Percentiles rank a stretch among this genome's conserved stretches.
Conservation (phyloP, 2,113 vertebrate species). For the Cololabis saira region DNA sequence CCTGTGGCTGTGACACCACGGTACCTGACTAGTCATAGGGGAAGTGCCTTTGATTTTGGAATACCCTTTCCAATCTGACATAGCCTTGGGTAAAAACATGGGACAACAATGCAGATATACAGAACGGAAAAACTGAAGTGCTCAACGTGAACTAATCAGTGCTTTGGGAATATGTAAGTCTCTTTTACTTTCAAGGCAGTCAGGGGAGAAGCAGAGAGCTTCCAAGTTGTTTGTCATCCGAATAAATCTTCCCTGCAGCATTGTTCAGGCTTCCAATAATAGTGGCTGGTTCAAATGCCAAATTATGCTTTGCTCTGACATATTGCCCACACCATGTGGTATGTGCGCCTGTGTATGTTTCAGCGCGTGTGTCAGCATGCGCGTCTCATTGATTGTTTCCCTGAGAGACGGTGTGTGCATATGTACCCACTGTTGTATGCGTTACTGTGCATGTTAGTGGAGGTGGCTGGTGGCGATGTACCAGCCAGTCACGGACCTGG, state of each 20-base stretch:
- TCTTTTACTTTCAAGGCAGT: constrained; percentile 75
- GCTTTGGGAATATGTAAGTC: constrained; percentile 71
- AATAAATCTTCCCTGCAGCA: constrained; percentile 74
- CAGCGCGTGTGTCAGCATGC: constrained; percentile 18
- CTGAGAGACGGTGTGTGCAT: constrained; percentile 25
- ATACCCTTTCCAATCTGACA: constrained; percentile 63
- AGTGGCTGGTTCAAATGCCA: constrained; percentile 83
- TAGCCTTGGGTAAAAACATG: constrained; percentile 72
- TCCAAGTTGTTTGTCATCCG: constrained; percentile 73
- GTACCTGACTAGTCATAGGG: constrained; percentile 45
- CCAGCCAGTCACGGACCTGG: constrained; percentile 80
- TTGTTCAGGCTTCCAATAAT: constrained; percentile 76
- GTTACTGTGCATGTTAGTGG: constrained; percentile 68
- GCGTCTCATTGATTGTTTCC: constrained; percentile 29
- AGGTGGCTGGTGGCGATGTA: constrained; percentile 80
- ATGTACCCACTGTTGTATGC: constrained; percentile 64
- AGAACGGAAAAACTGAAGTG: constrained; percentile 64
- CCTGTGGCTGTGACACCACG: constrained; percentile 52
- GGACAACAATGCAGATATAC: constrained; percentile 65
- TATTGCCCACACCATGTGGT: constrained; percentile 84
- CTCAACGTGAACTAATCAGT: constrained; percentile 79
- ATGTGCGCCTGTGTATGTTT: constrained; percentile 52
- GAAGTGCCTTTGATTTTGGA: constrained; percentile 57
- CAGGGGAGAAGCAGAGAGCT: constrained; percentile 61
- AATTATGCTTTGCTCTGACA: constrained; percentile 81